phyloP scores from a whole-genome alignment of 2,113 vertebrate species.

The Colistium nudipinnis region DNA sequence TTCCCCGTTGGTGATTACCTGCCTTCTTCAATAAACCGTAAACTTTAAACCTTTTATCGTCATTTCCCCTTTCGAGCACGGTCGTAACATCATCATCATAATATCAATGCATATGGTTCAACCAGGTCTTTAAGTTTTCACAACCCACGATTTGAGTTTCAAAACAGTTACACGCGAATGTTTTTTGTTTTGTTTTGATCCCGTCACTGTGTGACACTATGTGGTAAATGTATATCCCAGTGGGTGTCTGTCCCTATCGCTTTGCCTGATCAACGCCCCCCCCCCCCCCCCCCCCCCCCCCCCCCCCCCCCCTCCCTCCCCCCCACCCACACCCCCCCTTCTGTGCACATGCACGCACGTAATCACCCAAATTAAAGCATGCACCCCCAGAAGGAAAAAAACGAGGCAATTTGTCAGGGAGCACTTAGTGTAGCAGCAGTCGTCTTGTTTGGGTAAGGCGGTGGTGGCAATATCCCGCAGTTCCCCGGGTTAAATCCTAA shows the following conservation, averaged over 20 bases:
- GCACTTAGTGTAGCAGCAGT: neutral
- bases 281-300: neutral
- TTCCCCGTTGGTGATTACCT: too few relatives aligned
- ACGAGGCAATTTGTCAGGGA: slow-evolving; percentile 1
- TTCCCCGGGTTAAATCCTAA: neutral
- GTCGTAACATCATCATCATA: too few relatives aligned
- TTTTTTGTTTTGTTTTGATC: neutral
- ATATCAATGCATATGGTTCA: too few relatives aligned
- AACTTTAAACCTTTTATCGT: too few relatives aligned
- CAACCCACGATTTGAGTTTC: too few relatives aligned
- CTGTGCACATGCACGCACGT: neutral
- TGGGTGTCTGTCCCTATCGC: slow-evolving; percentile 26
- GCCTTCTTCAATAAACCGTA: too few relatives aligned
- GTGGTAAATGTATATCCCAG: slow-evolving; percentile 45
- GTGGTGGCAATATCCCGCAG: neutral
- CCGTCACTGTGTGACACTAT: neutral
- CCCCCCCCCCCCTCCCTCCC: neutral
- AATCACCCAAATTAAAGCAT: slow-evolving; percentile 19
- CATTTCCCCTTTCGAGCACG: too few relatives aligned
- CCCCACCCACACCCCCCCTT: neutral
- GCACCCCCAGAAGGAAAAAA: neutral
- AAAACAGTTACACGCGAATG: too few relatives aligned
- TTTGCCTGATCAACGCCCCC: slow-evolving; percentile 22
- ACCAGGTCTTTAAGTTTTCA: too few relatives aligned
- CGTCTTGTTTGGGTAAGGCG: slow-evolving; percentile 30